Percentiles rank a stretch among this genome's conserved stretches.
Evolutionary conservation across 2,888 invertebrate genomes (phyloP).

Genomic region (Capitulum mitella): DNA sequence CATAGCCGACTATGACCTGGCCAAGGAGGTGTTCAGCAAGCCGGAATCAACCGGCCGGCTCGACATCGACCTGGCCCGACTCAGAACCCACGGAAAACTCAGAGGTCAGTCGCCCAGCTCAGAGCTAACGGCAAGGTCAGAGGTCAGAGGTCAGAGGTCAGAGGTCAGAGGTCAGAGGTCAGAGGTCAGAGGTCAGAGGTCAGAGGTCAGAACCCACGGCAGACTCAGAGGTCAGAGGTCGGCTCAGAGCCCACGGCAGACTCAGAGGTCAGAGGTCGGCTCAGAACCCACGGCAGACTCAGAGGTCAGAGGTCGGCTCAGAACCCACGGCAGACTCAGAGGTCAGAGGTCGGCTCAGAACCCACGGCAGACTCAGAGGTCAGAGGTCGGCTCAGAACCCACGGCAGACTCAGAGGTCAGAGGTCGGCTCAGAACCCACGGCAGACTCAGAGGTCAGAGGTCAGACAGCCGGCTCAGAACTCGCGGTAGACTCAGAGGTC

Average conservation of each 20-base stretch:
- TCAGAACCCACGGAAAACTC: not conserved
- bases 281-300: no score
- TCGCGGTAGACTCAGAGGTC: no score
- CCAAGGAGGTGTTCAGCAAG: slow-evolving; percentile 3
- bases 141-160: no score
- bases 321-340: no score
- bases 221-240: not conserved
- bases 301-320: no score
- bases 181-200: not conserved
- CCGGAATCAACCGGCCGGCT: not conserved
- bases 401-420: not conserved
- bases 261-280: not conserved
- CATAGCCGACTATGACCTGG: not conserved
- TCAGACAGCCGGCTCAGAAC: no score
- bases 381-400: not conserved
- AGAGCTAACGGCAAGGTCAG: not conserved
- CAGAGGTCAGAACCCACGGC: not conserved
- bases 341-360: no score
- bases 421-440: not conserved
- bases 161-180: not conserved
- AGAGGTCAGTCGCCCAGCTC: not conserved
- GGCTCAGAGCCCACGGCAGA: not conserved
- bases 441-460: not conserved
- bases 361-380: not conserved
- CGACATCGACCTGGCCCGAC: not conserved